Conservation (phyloP, 2,888 invertebrate genomes). For the Torymus auratus region DNA sequence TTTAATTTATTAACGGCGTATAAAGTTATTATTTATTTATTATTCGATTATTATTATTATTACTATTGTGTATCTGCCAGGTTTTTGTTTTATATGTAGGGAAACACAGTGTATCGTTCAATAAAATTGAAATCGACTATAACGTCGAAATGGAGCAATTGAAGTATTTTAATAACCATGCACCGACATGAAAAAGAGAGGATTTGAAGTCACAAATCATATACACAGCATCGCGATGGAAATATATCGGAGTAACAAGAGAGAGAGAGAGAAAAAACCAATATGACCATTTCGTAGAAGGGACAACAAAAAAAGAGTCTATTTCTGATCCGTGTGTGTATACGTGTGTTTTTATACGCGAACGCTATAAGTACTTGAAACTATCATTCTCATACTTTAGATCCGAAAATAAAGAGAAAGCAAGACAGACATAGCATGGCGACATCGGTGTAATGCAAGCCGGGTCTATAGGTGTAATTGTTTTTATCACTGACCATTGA, state of each 20-base stretch:
- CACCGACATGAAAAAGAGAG: conserved; percentile 11
- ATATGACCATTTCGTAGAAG: conserved; percentile 51
- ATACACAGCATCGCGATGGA: conserved; percentile 2
- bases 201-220: conserved; percentile 7
- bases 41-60: too few species aligned
- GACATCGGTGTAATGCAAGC: conserved; percentile 32
- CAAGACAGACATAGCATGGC: conserved; percentile 23
- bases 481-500: conserved; percentile 45
- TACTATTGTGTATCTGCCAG: too few species aligned
- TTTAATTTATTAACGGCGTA: too few species aligned
- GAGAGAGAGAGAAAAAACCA: neutral
- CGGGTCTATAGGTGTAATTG: conserved; percentile 37
- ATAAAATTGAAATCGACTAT: neutral
- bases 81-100: too few species aligned
- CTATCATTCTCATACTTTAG: conserved; percentile 61
- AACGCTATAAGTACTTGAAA: conserved; percentile 63
- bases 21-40: too few species aligned
- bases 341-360: conserved; percentile 67
- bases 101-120: too few species aligned
- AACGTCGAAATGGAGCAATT: neutral
- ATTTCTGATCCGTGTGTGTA: conserved; percentile 71
- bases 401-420: conserved; percentile 44
- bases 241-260: conserved; percentile 12
- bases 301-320: conserved; percentile 58
- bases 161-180: neutral